Evolutionary conservation across 2,113 vertebrate genomes (phyloP).

Genomic region (Pithys albifrons): DNA sequence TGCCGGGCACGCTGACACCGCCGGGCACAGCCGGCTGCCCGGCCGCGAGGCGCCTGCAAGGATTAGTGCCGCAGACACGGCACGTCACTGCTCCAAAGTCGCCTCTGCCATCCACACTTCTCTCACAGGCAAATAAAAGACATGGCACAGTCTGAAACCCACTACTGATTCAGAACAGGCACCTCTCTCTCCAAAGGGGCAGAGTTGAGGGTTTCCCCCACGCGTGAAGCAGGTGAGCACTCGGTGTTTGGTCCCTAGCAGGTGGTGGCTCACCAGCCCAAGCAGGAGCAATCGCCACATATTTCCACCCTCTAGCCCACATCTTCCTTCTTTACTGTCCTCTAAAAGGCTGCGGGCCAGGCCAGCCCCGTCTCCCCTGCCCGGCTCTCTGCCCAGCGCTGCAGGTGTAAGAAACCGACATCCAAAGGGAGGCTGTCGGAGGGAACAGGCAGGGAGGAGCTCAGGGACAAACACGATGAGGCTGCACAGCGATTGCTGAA

Average conservation of each 20-base stretch:
- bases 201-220: not conserved
- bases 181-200: not conserved
- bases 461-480: rapidly evolving
- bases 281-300: not conserved
- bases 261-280: not conserved
- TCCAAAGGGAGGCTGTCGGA: not conserved
- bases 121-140: not conserved
- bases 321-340: not conserved
- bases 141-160: not conserved
- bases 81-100: not conserved
- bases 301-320: not conserved
- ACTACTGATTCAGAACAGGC: not conserved
- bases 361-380: rapidly evolving
- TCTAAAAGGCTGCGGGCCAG: not conserved
- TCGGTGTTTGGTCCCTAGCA: not conserved
- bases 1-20: not conserved
- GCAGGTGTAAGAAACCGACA: not conserved
- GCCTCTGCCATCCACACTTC: rapidly evolving
- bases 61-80: not conserved
- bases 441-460: not conserved
- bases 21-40: not conserved
- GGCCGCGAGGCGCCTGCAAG: not conserved
- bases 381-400: not conserved
- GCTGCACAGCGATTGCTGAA: not conserved
- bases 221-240: rapidly evolving